Conservation (phyloP, 2,888 invertebrate genomes). For the Helleia helle region DNA sequence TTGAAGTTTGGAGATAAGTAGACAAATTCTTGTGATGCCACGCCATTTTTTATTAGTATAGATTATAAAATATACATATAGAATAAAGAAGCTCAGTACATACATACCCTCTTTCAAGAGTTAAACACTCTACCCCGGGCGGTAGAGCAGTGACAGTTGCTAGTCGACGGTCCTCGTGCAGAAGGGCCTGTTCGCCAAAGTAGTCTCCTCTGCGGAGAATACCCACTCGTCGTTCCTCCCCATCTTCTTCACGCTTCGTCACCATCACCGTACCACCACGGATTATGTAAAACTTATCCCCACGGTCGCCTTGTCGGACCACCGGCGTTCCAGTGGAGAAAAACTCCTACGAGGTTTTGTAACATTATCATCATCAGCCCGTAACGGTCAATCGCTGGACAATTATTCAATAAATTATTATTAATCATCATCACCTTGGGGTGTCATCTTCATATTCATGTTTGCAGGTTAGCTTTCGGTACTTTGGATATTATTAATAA, state of each 20-base stretch:
- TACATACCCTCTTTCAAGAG: slow-evolving; percentile 85
- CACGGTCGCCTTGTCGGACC: slow-evolving; percentile 88
- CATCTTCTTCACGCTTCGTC: slow-evolving; percentile 76
- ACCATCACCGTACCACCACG: slow-evolving; percentile 87
- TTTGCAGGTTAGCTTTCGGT: too few relatives aligned
- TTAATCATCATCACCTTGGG: too few relatives aligned
- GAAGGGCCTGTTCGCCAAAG: slow-evolving; percentile 91
- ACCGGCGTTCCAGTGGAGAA: slow-evolving; percentile 86
- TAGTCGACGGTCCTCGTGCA: slow-evolving; percentile 88
- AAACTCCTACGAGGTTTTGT: slow-evolving; percentile 87
- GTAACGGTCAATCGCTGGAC: too few relatives aligned
- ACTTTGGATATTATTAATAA: too few relatives aligned
- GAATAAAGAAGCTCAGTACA: too few relatives aligned
- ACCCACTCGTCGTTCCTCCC: slow-evolving; percentile 79
- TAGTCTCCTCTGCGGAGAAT: slow-evolving; percentile 84
- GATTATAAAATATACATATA: too few relatives aligned
- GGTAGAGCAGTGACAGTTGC: slow-evolving; percentile 92
- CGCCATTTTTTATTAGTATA: too few relatives aligned
- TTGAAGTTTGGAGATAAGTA: too few relatives aligned
- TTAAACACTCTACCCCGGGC: slow-evolving; percentile 89
- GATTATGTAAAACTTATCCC: slow-evolving; percentile 93
- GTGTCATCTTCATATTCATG: too few relatives aligned
- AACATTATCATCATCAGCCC: too few relatives aligned
- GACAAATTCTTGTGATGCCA: too few relatives aligned
- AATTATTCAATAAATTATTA: too few relatives aligned